Conservation (phyloP, 2,888 invertebrate genomes). For the Podabrus alpinus region DNA sequence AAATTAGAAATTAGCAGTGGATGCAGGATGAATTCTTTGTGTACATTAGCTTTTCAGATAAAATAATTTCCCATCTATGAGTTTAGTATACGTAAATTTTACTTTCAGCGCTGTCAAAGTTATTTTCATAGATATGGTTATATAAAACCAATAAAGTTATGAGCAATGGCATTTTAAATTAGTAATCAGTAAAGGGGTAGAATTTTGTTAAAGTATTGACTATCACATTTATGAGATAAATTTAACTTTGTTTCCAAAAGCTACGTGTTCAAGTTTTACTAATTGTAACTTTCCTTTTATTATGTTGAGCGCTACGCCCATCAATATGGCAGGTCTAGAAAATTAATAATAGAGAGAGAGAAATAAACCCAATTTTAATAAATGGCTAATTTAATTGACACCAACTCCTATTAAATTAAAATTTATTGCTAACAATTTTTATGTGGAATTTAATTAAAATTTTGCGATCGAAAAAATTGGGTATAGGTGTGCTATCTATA, state of each 20-base stretch:
- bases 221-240: background rate
- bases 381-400: background rate
- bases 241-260: constrained; percentile 2
- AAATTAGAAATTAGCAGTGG: background rate
- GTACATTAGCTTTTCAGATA: background rate
- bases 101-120: background rate
- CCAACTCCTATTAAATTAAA: background rate
- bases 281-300: background rate
- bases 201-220: background rate
- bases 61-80: background rate
- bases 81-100: background rate
- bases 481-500: background rate
- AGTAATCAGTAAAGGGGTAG: background rate
- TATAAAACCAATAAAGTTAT: background rate
- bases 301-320: background rate
- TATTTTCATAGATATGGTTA: background rate
- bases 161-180: background rate
- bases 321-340: background rate
- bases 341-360: background rate
- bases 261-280: constrained; percentile 2
- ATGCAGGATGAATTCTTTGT: background rate
- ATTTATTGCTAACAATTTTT: background rate
- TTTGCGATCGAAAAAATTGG: background rate
- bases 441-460: background rate
- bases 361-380: background rate